Evolutionary conservation across 2,888 invertebrate species (phyloP), one percentile per base, ranked within the genome.

Genomic region (Drosophila anomalata): DNA sequence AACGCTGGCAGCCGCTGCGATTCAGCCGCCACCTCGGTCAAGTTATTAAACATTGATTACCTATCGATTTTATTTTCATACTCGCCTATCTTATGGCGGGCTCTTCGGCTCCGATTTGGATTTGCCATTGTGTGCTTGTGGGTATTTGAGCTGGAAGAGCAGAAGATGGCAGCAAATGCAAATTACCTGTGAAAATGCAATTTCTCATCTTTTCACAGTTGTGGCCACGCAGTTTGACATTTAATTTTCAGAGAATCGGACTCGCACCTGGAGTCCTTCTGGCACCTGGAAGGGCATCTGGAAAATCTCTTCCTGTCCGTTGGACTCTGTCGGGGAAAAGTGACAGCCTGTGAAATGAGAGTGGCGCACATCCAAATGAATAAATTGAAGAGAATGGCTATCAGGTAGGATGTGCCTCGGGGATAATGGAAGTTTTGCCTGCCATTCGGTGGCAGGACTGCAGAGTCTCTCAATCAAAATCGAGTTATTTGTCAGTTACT

Each of bases 151-250:
- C 66, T 65, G 54, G 70, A 83, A 77, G 75, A 66, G 59, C 65
- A 20, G 11, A 39, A 9, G 60, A 17, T 31, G 63, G 39, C 54
- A 33, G 50, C 52, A 51, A 48, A 44, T 63, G 66, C 51, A 75
- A 77, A 65, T 77, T 71, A 66, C 68, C 48, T 80, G 80, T 61
- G 80, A 71, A 80, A 80, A 80, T 80, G 87, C 80, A 83, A 77
- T 83, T 86, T 83, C 73, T 79, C 73, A 67, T 73, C 68, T 57
- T 76, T 73, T 79, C 51, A 42, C 56, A 69, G 53, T 69, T 39
- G 46, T 24, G 22, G 68, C 46, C 44, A 68, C 60, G 65, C 68
- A 83, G 62, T 71, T 78, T 81, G 80, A 81, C 84, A 76, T 87
- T 87, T 74, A 65, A 81, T 87, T 81, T 80, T 44, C 39, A 54